These are phyloP conservation scores for Elysia crispata DNA, from an alignment of 2,888 invertebrate genomes.

Conservation along the genomic window DNA sequence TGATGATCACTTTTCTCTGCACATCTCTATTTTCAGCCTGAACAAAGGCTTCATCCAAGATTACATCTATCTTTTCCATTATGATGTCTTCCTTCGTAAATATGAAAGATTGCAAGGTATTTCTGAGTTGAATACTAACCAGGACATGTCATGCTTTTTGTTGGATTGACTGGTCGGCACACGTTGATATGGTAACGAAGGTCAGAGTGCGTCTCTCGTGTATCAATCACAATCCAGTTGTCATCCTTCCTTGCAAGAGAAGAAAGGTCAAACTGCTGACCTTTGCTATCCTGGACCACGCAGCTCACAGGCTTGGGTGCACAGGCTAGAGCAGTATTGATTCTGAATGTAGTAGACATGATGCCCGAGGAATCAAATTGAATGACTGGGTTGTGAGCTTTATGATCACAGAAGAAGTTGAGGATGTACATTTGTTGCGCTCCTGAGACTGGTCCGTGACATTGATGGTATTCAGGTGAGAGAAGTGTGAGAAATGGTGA, in stretches of 20 bases:
- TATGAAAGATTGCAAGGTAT: background rate
- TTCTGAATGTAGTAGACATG: slow-evolving; percentile 59
- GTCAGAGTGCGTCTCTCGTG: slow-evolving; percentile 54
- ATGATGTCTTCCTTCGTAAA: too few species aligned
- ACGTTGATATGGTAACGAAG: slow-evolving; percentile 74
- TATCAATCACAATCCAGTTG: slow-evolving; percentile 69
- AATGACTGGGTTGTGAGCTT: slow-evolving; percentile 55
- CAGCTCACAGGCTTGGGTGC: slow-evolving; percentile 66
- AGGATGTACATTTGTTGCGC: slow-evolving; percentile 49
- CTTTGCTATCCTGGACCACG: slow-evolving; percentile 60
- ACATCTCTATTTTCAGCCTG: too few species aligned
- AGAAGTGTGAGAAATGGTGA: too few species aligned
- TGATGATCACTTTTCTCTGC: too few species aligned
- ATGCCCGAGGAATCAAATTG: slow-evolving; percentile 56
- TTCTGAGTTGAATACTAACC: slow-evolving; percentile 58
- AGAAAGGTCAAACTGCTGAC: slow-evolving; percentile 71
- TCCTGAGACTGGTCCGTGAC: slow-evolving; percentile 27
- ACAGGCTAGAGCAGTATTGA: slow-evolving; percentile 70
- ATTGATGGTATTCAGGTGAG: too few species aligned
- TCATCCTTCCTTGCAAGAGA: slow-evolving; percentile 59
- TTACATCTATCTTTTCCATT: too few species aligned
- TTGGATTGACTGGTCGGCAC: slow-evolving; percentile 70
- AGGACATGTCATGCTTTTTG: slow-evolving; percentile 61
- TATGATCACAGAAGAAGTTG: slow-evolving; percentile 61
- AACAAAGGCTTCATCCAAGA: too few species aligned